Base-by-base conservation (phyloP, 2,797 vertebrate species). In the Fratercula arctica region DNA sequence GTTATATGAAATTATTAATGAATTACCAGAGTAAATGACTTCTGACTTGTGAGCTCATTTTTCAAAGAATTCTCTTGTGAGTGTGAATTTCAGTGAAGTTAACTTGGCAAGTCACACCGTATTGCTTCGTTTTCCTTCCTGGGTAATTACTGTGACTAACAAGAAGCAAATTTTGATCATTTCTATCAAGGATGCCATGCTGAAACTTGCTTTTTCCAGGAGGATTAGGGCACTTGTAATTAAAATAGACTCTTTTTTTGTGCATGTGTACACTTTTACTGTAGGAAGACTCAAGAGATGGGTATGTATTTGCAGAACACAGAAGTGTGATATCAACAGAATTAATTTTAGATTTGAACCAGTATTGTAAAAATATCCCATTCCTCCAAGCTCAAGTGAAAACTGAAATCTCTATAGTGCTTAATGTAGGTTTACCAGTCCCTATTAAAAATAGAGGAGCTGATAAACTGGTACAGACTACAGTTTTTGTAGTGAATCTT, bases 211-310 rank as follows among this genome's bases (percentile, higher is more conserved):
- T 88, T 93, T 82, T 82, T 66, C 56, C 74, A 67, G 77, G 63
- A 95, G 31, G 28, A 89, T 85, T 37, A 67, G 35, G 48, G n/a
- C 33, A 29, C 33, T 79, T 54, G 39, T 64, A 76, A 89, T 90
- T 95, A 95, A 96, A 93, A 87, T 10, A 67, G 93, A 56, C 46
- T 91, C 14, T 41, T 95, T 68, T 69, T 87, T 88, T 93, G 77
- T 89, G 56, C 37, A 14, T 20, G 11, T 81, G 31, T 57, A 69
- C 23, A 25, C 39, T 90, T 85, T 11, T 46, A 17, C 18, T 53
- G 67, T 18, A 78, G 75, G 50, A 89, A 75, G 57, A 8, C 21
- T 57, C 10, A 2, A 26, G 70, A 74, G 35, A 69, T 25, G 75
- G 48, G 13, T 69, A 2, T 2, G 5, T 43, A 35, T 28, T 90